Evolutionary conservation across 2,888 invertebrate genomes (phyloP), one percentile per base, ranked within the genome.

Genomic region (Idaea dimidiata): DNA sequence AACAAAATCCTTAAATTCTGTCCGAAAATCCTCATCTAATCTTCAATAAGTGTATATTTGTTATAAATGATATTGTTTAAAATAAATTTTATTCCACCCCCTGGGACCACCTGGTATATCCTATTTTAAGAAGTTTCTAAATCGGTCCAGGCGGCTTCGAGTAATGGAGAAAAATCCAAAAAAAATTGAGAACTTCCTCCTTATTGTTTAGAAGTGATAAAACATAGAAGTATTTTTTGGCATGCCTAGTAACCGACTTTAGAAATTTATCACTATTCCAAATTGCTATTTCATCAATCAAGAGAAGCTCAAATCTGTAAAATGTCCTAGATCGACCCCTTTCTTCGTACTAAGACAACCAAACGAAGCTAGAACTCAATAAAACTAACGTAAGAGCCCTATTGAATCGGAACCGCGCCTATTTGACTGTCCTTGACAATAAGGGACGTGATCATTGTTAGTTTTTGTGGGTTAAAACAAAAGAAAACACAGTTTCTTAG

Each of bases 401-500:
- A 75, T 68, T 78, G 79, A 81, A 81, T 78, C 79, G 74, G 63
- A 73, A 72, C 75, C 73, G 75, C 74, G 79, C 80, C 79, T 81
- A 80, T 83, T 77, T 77, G 72, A 60, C 78, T 73, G 74, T 76
- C 72, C 74, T 71, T 68, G 64, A 78, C 78, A 81, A 79, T 78
- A 80, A 75, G 79, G 78, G 75, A 72, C 73, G 72, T 72, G 72
- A 73, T 77, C 72, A 77, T 76, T 75, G 76, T 62, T 68, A 68
- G 66, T 67, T 61, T 17, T 33, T 5, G 4, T 68, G 71, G 69
- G 60, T 16, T 68, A 80, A 79, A 67, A 61, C 59, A 73, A 31
- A 71, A 68, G 68, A 66, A 61, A 55, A 43, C 56, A 61, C 14
- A 31, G 60, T 18, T 43, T 10, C 7, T 5, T 43, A 1, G 8